Conservation (phyloP, 2,113 vertebrate genomes). For the Carassius gibelio region DNA sequence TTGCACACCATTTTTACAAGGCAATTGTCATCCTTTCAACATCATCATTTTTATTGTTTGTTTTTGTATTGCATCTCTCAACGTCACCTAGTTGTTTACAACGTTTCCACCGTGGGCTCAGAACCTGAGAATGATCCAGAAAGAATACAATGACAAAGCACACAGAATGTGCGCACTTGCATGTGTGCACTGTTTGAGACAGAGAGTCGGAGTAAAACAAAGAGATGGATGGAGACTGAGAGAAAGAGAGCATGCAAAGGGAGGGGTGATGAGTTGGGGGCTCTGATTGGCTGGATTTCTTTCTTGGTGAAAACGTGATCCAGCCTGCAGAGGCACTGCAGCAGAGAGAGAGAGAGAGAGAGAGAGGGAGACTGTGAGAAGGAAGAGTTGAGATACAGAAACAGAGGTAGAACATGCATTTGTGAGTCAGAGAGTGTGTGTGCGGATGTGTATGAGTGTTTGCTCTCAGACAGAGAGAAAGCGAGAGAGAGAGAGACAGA, state of each 20-base stretch:
- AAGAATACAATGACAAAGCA: too few relatives aligned
- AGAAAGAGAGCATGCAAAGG: conserved; percentile 33
- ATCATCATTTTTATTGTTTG: too few relatives aligned
- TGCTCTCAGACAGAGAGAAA: not conserved
- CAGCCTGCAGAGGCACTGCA: too few relatives aligned
- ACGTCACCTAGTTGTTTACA: too few relatives aligned
- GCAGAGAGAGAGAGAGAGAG: not conserved
- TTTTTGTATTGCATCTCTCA: too few relatives aligned
- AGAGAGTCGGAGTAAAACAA: conserved; percentile 34
- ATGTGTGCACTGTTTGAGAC: not conserved
- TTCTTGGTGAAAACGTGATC: too few relatives aligned
- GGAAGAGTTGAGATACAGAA: conserved; percentile 55
- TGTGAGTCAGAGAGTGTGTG: conserved; percentile 44
- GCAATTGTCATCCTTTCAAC: too few relatives aligned
- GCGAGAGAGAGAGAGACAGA: conserved; percentile 2
- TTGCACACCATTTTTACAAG: too few relatives aligned
- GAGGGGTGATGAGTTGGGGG: conserved; percentile 37
- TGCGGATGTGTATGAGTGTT: conserved; percentile 33
- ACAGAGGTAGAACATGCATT: conserved; percentile 8
- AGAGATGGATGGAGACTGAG: conserved; percentile 38
- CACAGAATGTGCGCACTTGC: too few relatives aligned
- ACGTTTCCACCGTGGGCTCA: too few relatives aligned
- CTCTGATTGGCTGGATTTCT: too few relatives aligned
- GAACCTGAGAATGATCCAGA: too few relatives aligned
- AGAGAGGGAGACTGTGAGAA: conserved; percentile 24